Evolutionary conservation across 2,888 invertebrate species (phyloP).

Genomic region (Melieria picta): DNA sequence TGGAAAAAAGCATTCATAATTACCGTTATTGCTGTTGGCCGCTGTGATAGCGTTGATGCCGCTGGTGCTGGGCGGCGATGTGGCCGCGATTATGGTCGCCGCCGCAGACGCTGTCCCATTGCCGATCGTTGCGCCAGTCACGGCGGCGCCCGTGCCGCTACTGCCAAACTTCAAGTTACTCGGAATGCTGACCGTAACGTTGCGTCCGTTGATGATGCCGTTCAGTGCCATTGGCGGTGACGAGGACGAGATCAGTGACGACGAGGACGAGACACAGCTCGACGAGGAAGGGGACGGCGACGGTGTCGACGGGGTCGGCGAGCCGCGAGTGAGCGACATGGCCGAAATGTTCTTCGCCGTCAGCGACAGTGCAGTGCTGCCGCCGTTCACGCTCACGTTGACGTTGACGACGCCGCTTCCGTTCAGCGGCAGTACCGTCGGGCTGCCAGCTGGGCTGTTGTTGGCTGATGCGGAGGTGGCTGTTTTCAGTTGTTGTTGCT

Average conservation of each 20-base stretch:
- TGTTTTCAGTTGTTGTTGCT: slow-evolving; percentile 31
- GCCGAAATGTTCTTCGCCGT: slow-evolving; percentile 56
- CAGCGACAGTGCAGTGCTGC: slow-evolving; percentile 52
- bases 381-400: slow-evolving; percentile 38
- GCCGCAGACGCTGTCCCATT: slow-evolving; percentile 50
- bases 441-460: slow-evolving; percentile 40
- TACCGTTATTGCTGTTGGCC: slow-evolving; percentile 51
- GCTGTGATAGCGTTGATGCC: slow-evolving; percentile 38
- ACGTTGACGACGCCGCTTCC: slow-evolving; percentile 23
- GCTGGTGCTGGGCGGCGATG: slow-evolving; percentile 44
- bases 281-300: slow-evolving; percentile 64
- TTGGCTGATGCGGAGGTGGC: slow-evolving; percentile 21
- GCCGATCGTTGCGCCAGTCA: slow-evolving; percentile 44
- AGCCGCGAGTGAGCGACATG: slow-evolving; percentile 57
- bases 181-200: slow-evolving; percentile 49
- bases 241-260: slow-evolving; percentile 52
- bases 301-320: slow-evolving; percentile 64
- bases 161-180: slow-evolving; percentile 51
- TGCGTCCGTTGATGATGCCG: slow-evolving; percentile 47
- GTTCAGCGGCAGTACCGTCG: slow-evolving; percentile 23
- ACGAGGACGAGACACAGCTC: slow-evolving; percentile 64
- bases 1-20: slow-evolving; percentile 12
- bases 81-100: slow-evolving; percentile 46
- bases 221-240: slow-evolving; percentile 58
- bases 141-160: slow-evolving; percentile 40